Evolutionary conservation across 2,888 invertebrate species (phyloP).

Genomic region (Epirrhoe alternata): DNA sequence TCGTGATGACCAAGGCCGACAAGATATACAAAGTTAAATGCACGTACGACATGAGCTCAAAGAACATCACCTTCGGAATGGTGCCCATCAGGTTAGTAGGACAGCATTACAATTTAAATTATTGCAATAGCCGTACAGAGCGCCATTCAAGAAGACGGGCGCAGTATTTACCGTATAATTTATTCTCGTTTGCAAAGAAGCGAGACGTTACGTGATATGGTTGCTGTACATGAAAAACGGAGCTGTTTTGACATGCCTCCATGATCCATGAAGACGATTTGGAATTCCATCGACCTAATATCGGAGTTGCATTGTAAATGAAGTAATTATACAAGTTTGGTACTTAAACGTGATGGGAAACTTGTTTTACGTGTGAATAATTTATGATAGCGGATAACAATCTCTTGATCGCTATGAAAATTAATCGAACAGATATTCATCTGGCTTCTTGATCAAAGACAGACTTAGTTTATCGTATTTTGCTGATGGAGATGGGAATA

Average conservation of each 20-base stretch:
- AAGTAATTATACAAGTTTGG: slow-evolving; percentile 64
- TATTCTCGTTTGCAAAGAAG: slow-evolving; percentile 57
- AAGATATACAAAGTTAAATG: slow-evolving; percentile 98
- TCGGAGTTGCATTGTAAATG: slow-evolving; percentile 62
- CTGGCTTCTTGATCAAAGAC: slow-evolving; percentile 24
- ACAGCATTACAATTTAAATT: slow-evolving; percentile 43
- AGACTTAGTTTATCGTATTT: slow-evolving; percentile 25
- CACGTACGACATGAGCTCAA: slow-evolving; percentile 98
- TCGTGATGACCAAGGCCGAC: slow-evolving; percentile 98
- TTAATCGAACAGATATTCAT: slow-evolving; percentile 29
- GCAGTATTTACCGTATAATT: slow-evolving; percentile 55
- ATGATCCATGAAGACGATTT: slow-evolving; percentile 53
- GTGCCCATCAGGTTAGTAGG: slow-evolving; percentile 93
- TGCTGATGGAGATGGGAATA: slow-evolving; percentile 11
- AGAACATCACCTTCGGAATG: slow-evolving; percentile 98
- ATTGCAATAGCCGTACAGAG: slow-evolving; percentile 45
- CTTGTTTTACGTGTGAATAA: slow-evolving; percentile 49
- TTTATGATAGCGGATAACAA: slow-evolving; percentile 32
- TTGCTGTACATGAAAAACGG: slow-evolving; percentile 54
- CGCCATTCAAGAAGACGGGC: slow-evolving; percentile 48
- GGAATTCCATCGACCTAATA: slow-evolving; percentile 63
- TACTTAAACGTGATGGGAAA: slow-evolving; percentile 63
- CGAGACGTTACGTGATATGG: slow-evolving; percentile 61
- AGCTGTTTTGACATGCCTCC: slow-evolving; percentile 57
- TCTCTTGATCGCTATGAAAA: slow-evolving; percentile 35